Percentiles rank a stretch among this genome's conserved stretches.
phyloP scores from a whole-genome alignment of 2,888 invertebrate species.

The Ceriagrion tenellum region DNA sequence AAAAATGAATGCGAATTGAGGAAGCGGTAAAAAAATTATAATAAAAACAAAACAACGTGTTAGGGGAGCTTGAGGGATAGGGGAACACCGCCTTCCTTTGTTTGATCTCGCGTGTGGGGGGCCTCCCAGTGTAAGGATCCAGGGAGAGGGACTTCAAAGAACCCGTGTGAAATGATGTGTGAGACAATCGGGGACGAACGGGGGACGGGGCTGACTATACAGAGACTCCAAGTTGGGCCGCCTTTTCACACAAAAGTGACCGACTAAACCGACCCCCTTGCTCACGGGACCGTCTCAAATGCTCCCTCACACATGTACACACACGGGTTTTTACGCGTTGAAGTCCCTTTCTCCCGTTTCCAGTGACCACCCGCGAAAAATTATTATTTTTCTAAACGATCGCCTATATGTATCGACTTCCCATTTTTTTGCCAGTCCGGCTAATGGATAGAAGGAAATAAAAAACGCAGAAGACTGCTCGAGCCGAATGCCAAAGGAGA shows the following conservation, averaged over 20 bases:
- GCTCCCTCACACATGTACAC: not conserved
- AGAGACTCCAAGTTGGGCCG: not conserved
- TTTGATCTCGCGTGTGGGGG: not conserved
- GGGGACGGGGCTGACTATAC: too few species aligned
- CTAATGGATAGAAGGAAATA: not conserved
- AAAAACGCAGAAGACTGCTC: not conserved
- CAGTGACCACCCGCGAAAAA: not conserved
- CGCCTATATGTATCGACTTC: not conserved
- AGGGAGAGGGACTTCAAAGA: not conserved
- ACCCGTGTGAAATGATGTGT: not conserved
- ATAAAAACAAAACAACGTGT: not conserved
- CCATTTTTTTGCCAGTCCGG: not conserved
- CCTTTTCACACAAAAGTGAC: not conserved
- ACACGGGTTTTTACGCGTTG: too few species aligned
- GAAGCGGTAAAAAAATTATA: not conserved
- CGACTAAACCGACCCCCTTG: not conserved
- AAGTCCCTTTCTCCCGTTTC: not conserved
- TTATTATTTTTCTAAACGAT: not conserved
- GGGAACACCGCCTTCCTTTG: not conserved
- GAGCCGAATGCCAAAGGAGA: not conserved
- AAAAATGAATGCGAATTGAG: not conserved
- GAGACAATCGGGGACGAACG: not conserved
- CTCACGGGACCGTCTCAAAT: not conserved
- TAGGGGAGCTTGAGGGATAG: not conserved
- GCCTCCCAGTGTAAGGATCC: not conserved